phyloP scores from a whole-genome alignment of 1,140 invertebrate species.

The Octopus bimaculoides region DNA sequence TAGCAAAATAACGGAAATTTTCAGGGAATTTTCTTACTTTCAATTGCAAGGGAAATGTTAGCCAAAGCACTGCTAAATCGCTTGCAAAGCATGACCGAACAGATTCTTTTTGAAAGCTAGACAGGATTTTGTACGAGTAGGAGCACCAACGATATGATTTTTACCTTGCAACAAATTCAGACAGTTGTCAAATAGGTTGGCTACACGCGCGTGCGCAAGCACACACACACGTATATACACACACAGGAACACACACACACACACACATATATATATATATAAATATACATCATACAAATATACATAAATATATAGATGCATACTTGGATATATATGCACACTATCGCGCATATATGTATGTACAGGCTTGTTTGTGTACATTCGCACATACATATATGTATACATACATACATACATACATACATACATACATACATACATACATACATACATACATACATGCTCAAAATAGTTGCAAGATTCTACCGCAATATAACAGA shows the following conservation, averaged over 20 bases:
- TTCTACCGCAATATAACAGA: too few relatives aligned
- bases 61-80: too few relatives aligned
- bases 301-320: slow-evolving; percentile 3
- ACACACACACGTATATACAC: slow-evolving; percentile 18
- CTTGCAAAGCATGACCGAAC: too few relatives aligned
- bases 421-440: background rate
- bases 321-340: background rate
- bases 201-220: slow-evolving; percentile 15
- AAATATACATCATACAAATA: slow-evolving; percentile 10
- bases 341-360: background rate
- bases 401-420: background rate
- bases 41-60: too few relatives aligned
- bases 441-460: background rate
- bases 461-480: too few relatives aligned
- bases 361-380: background rate
- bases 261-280: slow-evolving; percentile 17
- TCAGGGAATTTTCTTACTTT: too few relatives aligned
- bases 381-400: background rate
- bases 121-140: too few relatives aligned
- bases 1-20: too few relatives aligned
- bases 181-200: too few relatives aligned
- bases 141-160: too few relatives aligned
- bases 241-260: slow-evolving; percentile 18
- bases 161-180: too few relatives aligned
- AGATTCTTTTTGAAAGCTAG: too few relatives aligned